phyloP scores from a whole-genome alignment of 2,888 invertebrate genomes.

The Eilema depressum region DNA sequence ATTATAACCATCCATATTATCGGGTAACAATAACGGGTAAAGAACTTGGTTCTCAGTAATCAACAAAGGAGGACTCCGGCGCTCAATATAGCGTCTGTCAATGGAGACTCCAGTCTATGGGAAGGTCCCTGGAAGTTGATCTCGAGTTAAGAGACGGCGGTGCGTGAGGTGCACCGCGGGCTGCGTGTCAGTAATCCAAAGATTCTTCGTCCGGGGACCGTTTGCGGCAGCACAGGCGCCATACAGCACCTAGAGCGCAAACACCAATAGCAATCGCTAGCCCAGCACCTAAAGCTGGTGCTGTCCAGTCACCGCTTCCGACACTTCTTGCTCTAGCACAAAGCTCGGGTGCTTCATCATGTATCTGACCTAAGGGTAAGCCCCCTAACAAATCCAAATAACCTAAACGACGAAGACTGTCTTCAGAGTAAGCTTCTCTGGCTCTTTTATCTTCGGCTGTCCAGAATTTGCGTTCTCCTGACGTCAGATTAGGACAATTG shows the following conservation, averaged over 20 bases:
- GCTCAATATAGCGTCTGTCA: constrained; percentile 84
- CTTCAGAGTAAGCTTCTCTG: constrained; percentile 86
- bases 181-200: constrained; percentile 88
- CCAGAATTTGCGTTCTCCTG: constrained; percentile 82
- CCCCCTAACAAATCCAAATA: constrained; percentile 82
- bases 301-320: constrained; percentile 87
- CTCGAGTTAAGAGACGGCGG: constrained; percentile 81
- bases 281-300: constrained; percentile 88
- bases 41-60: constrained; percentile 58
- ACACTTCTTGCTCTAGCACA: constrained; percentile 87
- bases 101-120: constrained; percentile 85
- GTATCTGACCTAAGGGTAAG: constrained; percentile 83
- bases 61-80: constrained; percentile 71
- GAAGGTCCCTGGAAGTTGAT: constrained; percentile 77
- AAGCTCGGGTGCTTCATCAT: constrained; percentile 92
- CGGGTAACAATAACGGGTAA: constrained; percentile 45
- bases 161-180: constrained; percentile 82
- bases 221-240: constrained; percentile 88
- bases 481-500: constrained; percentile 93
- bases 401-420: constrained; percentile 87
- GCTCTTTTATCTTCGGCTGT: constrained; percentile 83
- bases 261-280: constrained; percentile 86
- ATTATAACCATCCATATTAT: constrained; percentile 22
- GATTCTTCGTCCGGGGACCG: constrained; percentile 87
- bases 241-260: constrained; percentile 87